Base-by-base conservation (phyloP, 2,888 invertebrate genomes). In the Tenthredo distinguenda region DNA sequence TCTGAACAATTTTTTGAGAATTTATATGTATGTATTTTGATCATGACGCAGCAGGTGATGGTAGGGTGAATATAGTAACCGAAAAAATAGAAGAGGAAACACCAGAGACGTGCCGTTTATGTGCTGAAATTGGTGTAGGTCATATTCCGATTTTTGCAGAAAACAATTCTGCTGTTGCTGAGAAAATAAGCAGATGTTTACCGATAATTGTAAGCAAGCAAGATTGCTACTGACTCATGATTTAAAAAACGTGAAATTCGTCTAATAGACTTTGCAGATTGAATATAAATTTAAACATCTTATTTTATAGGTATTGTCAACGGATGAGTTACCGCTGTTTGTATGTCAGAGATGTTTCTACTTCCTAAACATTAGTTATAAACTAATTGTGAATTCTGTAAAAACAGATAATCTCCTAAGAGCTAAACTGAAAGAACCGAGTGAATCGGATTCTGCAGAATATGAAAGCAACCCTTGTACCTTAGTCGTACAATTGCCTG, bases 281-380 rank as follows among this genome's bases (percentile, higher is more conserved):
- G 2, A 74, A 37, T 37, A 71, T 71, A 37, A 71, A 37, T 71
- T n/a, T 0, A 37, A 37, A 71, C 34, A 31, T 34, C 0, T 9
- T 71, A 26, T 71, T 40, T 85, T 85, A 21, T 68, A 90, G 89
- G 87, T 90, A 31, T 81, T 87, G 55, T 85, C 87, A 1, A 86
- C 86, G 40, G 90, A 90, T 85, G 79, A 88, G 62, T 82, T 90
- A 34, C 89, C 90, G 18, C 85, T 84, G 31, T 87, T 88, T 26
- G 87, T 90, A 7, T 90, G 90, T 65, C 87, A 87, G 50, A 86
- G 84, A 10, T 90, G 90, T 81, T 86, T 89, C 26, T 86, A 86
- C 37, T 88, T 87, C 31, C 86, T 90, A 50, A 90, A 90, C 77
- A 88, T 89, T 10, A 89, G 90, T 87, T 89, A 90, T 84, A 89